Conservation (phyloP, 1,140 invertebrate species). For the Drosophila albomicans region DNA sequence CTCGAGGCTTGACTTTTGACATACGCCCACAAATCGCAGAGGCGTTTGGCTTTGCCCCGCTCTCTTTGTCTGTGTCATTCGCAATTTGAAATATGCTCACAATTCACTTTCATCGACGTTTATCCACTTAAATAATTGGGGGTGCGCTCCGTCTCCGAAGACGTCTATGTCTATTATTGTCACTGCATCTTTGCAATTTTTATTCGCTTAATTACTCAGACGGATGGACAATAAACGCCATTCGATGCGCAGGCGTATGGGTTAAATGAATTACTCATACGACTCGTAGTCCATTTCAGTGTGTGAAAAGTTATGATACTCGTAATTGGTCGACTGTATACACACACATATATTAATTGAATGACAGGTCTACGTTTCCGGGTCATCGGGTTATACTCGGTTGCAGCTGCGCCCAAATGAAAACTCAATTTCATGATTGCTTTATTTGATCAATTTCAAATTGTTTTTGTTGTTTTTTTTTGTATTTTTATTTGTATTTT, state of each 20-base stretch:
- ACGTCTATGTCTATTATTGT: not conserved
- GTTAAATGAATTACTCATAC: slow-evolving; percentile 24
- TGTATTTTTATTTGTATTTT: slow-evolving; percentile 54
- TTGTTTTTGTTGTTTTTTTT: slow-evolving; percentile 54
- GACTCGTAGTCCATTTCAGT: slow-evolving; percentile 3
- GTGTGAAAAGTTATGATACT: slow-evolving; percentile 6
- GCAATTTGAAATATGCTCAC: slow-evolving; percentile 45
- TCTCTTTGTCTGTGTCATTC: slow-evolving; percentile 15
- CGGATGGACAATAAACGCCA: slow-evolving; percentile 17
- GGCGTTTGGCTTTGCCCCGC: not conserved
- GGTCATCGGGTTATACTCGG: slow-evolving; percentile 14
- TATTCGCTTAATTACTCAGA: slow-evolving; percentile 60
- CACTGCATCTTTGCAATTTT: slow-evolving; percentile 54
- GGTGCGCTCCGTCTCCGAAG: slow-evolving; percentile 7
- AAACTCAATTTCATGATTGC: slow-evolving; percentile 18
- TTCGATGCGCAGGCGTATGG: slow-evolving; percentile 48
- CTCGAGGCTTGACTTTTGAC: slow-evolving; percentile 68
- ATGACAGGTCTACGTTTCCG: slow-evolving; percentile 46
- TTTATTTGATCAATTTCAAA: slow-evolving; percentile 79
- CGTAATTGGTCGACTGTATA: slow-evolving; percentile 18
- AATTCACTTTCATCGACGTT: slow-evolving; percentile 72
- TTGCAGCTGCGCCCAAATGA: slow-evolving; percentile 9
- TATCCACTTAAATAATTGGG: slow-evolving; percentile 75
- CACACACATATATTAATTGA: slow-evolving; percentile 39
- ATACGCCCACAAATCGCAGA: slow-evolving; percentile 59